Evolutionary conservation across 2,888 invertebrate species (phyloP), one percentile per base, ranked within the genome.

Genomic region (Parnassius mnemosyne): DNA sequence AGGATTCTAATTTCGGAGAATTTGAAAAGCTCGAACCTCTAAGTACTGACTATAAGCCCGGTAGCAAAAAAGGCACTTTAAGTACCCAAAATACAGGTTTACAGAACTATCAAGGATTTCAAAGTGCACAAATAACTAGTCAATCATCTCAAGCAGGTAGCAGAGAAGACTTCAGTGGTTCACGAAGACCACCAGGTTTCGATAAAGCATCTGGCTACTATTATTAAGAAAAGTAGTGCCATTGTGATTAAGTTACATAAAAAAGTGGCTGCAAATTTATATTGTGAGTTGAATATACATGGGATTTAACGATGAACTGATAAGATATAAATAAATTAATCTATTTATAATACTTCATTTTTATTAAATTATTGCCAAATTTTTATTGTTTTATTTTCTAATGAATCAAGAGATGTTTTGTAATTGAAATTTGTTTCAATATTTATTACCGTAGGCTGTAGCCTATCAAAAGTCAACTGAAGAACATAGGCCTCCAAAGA

Each of bases 141-240:
- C 63, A 63, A 34, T 41, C 50, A 7, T 72, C 80, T 25, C 41
- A 51, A 9, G 71, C 72, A 42, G 85, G 80, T 2, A 73, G 76
- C 63, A 79, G 80, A 1, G 88, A 89, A 66, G 60, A 74, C n/a
- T 90, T 90, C 20, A 81, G 80, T 47, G 85, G 81, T 16, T 76
- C 83, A 0, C 72, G 85, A 66, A 75, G 80, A 58, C 85, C 87
- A 10, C 85, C 89, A 0, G 85, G 76, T 60, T 91, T 85, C 58
- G 85, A 88, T 63, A 71, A 83, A 72, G 52, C 46, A 3, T 84
- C 84, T 56, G 90, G 90, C 43, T 90, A 91, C 68, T 81, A 89
- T 75, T 89, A 89, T 69, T 88, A 67, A 66, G 9, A 64, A 62
- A 62, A 43, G 16, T 46, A 51, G 43, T 44, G 52, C 44, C 13